Conservation (phyloP, 2,113 vertebrate species). For the Aythya baeri region DNA sequence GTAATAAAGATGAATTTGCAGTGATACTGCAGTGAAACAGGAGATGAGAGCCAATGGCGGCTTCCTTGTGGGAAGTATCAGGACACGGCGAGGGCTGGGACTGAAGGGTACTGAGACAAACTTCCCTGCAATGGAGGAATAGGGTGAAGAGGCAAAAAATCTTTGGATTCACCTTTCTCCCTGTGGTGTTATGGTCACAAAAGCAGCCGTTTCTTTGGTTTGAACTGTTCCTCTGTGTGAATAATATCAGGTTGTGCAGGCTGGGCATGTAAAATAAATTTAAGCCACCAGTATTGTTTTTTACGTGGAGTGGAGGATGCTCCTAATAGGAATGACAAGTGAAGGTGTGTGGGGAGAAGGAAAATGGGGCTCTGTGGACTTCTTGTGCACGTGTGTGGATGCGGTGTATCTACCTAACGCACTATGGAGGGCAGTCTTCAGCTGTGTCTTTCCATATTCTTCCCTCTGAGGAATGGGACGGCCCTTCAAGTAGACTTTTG, state of each 20-base stretch:
- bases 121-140: neutral
- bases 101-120: neutral
- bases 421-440: neutral
- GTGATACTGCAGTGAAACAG: neutral
- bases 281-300: neutral
- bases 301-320: neutral
- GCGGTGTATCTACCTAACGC: neutral
- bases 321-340: neutral
- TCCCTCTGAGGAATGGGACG: neutral
- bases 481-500: neutral
- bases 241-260: neutral
- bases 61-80: neutral
- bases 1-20: neutral
- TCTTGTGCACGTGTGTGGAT: neutral
- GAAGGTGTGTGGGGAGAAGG: neutral
- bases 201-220: neutral
- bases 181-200: neutral
- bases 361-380: neutral
- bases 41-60: accelerated
- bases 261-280: neutral
- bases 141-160: neutral
- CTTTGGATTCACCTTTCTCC: neutral
- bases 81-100: neutral
- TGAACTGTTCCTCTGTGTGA: neutral
- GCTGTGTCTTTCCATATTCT: neutral